A percentile compares a stretch with the other conserved stretches of the same genome.
Conservation (phyloP, 2,113 vertebrate species). For the Mystacornis crossleyi region DNA sequence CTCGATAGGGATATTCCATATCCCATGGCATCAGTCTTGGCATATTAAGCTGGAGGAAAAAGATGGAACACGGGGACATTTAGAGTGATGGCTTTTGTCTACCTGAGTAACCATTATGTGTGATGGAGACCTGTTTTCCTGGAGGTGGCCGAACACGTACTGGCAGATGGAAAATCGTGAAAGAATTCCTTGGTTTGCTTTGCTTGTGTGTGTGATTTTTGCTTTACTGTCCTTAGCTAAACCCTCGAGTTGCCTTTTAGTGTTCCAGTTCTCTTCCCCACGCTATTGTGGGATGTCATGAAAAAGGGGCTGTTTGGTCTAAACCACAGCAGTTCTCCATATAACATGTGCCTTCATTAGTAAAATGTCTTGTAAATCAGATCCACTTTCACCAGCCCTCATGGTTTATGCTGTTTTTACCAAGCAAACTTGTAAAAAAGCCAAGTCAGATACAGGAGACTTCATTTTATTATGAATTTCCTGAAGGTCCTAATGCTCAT, state of each 20-base stretch:
- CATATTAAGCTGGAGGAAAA: neutral
- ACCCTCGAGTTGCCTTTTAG: neutral
- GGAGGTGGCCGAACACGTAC: neutral
- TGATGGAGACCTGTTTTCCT: neutral
- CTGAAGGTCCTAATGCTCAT: neutral
- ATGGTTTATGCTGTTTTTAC: neutral
- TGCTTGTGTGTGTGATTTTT: neutral
- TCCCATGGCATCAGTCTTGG: too few relatives aligned
- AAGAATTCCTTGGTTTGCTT: neutral
- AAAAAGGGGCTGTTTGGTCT: neutral
- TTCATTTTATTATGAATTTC: neutral
- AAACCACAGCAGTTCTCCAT: neutral
- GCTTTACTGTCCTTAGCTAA: neutral
- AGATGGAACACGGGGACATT: neutral
- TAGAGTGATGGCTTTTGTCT: accelerated
- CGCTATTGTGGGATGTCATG: accelerated
- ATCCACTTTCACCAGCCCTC: neutral
- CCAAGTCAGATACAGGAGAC: neutral
- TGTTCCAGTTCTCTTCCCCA: neutral
- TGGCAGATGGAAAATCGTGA: neutral
- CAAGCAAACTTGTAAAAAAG: neutral
- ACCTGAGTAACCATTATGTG: neutral
- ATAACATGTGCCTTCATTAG: neutral
- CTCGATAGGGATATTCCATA: neutral
- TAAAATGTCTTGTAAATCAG: neutral